These are phyloP conservation scores for Helostoma temminkii DNA, from an alignment of 2,797 vertebrate genomes.

Conservation along the genomic window DNA sequence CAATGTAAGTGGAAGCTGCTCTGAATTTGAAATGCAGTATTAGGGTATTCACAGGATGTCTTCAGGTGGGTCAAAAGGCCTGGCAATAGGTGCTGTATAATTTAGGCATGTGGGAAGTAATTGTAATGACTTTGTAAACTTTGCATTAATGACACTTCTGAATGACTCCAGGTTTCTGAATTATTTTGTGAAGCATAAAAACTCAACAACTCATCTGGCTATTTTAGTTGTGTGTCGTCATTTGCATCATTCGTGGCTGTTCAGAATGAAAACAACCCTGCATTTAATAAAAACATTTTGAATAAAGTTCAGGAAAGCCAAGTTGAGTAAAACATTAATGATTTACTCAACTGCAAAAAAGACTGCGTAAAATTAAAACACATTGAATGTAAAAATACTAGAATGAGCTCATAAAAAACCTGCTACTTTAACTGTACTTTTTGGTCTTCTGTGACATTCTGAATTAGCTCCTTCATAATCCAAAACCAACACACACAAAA, in stretches of 20 bases:
- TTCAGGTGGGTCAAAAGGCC: slow-evolving; percentile 70
- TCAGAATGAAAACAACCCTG: slow-evolving; percentile 5
- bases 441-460: slow-evolving; percentile 49
- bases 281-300: not conserved
- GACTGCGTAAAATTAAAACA: too few species aligned
- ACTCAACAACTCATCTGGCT: slow-evolving; percentile 8
- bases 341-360: too few species aligned
- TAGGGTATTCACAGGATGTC: slow-evolving; percentile 63
- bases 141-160: slow-evolving; percentile 37
- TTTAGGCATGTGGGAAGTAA: slow-evolving; percentile 56
- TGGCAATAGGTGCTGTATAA: slow-evolving; percentile 66
- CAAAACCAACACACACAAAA: slow-evolving; percentile 71
- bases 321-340: not conserved
- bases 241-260: slow-evolving; percentile 6
- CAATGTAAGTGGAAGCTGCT: slow-evolving; percentile 56
- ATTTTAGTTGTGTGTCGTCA: slow-evolving; percentile 7
- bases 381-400: too few species aligned
- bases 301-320: not conserved
- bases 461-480: slow-evolving; percentile 75
- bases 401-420: too few species aligned
- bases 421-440: too few species aligned
- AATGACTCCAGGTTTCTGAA: slow-evolving; percentile 34
- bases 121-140: slow-evolving; percentile 64
- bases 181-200: slow-evolving; percentile 35
- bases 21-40: slow-evolving; percentile 64